Conservation (phyloP, 2,888 invertebrate species). For the Mantis religiosa region DNA sequence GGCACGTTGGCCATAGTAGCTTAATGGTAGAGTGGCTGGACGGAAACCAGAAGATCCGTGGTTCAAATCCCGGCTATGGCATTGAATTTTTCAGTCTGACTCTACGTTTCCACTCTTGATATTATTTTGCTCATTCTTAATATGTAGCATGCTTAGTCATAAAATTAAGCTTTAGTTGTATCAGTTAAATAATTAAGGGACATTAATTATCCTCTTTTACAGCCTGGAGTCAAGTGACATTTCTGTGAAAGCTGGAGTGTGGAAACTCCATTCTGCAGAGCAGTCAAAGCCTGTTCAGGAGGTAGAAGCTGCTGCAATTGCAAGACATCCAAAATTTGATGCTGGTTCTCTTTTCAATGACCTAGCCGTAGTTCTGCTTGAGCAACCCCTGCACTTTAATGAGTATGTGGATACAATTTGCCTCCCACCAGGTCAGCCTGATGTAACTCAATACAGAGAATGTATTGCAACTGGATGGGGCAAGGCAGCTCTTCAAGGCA, state of each 20-base stretch:
- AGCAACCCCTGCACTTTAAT: slow-evolving; percentile 56
- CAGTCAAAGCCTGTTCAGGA: slow-evolving; percentile 78
- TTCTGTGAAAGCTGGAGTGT: slow-evolving; percentile 76
- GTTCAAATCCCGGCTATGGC: too few relatives aligned
- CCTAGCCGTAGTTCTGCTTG: slow-evolving; percentile 65
- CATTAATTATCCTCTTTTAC: slow-evolving; percentile 35
- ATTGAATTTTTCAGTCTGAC: too few relatives aligned
- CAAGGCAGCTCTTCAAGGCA: slow-evolving; percentile 71
- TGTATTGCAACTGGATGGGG: slow-evolving; percentile 84
- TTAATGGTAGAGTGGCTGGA: too few relatives aligned
- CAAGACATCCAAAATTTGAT: slow-evolving; percentile 66
- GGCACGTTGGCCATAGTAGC: too few relatives aligned
- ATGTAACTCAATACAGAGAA: slow-evolving; percentile 40
- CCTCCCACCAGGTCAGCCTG: slow-evolving; percentile 45
- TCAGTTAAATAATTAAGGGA: background rate
- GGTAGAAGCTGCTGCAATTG: slow-evolving; percentile 63
- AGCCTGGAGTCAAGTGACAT: slow-evolving; percentile 63
- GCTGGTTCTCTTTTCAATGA: slow-evolving; percentile 60
- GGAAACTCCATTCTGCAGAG: slow-evolving; percentile 60
- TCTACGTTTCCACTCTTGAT: too few relatives aligned
- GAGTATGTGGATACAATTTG: slow-evolving; percentile 73
- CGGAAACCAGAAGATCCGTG: too few relatives aligned
- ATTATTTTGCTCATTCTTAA: too few relatives aligned
- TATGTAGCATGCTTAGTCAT: too few relatives aligned
- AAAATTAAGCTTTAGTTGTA: too few relatives aligned